These are phyloP conservation scores for Capromys pilorides DNA, from an alignment of 2,797 vertebrate species.

Conservation along the genomic window DNA sequence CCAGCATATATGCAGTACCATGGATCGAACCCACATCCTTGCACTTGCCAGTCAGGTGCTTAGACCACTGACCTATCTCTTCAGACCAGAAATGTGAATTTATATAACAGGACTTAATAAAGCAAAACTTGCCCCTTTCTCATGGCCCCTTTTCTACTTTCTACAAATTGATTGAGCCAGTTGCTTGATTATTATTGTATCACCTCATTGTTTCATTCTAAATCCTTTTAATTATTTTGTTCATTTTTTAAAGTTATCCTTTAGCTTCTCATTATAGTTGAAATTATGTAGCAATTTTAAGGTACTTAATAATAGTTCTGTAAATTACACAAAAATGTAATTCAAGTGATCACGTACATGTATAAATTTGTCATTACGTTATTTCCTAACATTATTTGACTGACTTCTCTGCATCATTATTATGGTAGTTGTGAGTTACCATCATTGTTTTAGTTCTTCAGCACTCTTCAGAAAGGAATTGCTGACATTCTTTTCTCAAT, in stretches of 20 bases:
- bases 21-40: too few species aligned
- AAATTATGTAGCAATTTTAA: constrained; percentile 30
- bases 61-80: too few species aligned
- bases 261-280: constrained; percentile 5
- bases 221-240: constrained; percentile 5
- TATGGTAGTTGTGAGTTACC: background rate
- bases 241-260: background rate
- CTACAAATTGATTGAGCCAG: background rate
- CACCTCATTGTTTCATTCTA: background rate
- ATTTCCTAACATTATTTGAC: background rate
- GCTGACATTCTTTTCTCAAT: background rate
- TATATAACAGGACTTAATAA: background rate
- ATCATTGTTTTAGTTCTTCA: constrained; percentile 18
- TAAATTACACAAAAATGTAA: background rate
- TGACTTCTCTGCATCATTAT: constrained; percentile 31
- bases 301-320: background rate
- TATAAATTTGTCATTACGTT: constrained; percentile 15
- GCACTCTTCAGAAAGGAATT: constrained; percentile 46
- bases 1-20: too few species aligned
- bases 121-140: background rate
- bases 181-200: background rate
- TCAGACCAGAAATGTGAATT: background rate
- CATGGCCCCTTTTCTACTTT: background rate
- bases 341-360: background rate
- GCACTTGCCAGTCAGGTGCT: too few species aligned